Evolutionary conservation across 2,797 vertebrate species (phyloP), one percentile per base, ranked within the genome.

Genomic region (Sebastes reedi): DNA sequence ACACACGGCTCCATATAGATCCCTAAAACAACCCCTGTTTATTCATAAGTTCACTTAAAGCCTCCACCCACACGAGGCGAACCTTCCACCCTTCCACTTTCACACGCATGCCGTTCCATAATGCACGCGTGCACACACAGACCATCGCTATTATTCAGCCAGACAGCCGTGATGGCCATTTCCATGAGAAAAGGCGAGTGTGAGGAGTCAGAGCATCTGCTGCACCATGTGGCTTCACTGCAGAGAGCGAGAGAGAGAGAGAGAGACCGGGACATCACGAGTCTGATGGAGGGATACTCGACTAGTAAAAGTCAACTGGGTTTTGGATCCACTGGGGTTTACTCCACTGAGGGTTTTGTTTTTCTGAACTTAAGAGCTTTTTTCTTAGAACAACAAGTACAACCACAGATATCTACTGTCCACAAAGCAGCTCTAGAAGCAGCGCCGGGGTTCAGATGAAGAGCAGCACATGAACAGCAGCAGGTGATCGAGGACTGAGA

Each of bases 141-240:
- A 67, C 72, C 85, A 58, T 29, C 85, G 78, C 86, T 20, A 80
- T 92, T 84, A 95, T 91, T 90, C 60, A 77, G 92, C 78, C 91
- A 83, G 93, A 89, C 94, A 67, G 66, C 69, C 92, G 55, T 60
- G 86, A 56, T 60, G 86, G 89, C 68, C 46, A 96, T 95, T 93
- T 94, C 94, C 95, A 96, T 97, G 90, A 88, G 72, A 96, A 96
- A 96, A 84, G 77, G 84, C 56, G 7, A 20, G 77, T 54, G 80
- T 67, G 77, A 67, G 84, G 91, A 93, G 92, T 89, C 90, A 87
- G 88, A 74, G 84, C 95, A 96, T 96, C 95, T 95, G 95, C 88
- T 91, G 90, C 84, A 73, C 85, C 92, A 92, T 92, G 24, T 91
- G 84, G 78, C 73, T 54, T 56, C 71, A 42, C 58, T 20, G 6